A percentile compares a stretch with the other conserved stretches of the same genome.
Evolutionary conservation across 92 coral and sea anemone genomes (phyloP).

Genomic region (Meandrina meandrites): DNA sequence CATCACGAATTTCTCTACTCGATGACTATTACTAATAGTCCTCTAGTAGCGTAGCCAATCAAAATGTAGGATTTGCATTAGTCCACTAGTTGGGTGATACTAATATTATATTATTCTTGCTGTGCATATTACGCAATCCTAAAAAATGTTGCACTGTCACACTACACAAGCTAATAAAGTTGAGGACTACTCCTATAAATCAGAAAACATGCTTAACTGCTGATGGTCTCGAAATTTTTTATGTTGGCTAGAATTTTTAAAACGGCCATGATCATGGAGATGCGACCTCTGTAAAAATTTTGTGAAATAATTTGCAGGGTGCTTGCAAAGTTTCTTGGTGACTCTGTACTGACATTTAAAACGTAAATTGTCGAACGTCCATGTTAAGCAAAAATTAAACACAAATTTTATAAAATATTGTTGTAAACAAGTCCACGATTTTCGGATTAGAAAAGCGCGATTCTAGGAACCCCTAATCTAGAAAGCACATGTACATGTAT

Average conservation of each 20-base stretch:
- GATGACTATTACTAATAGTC: too few species aligned
- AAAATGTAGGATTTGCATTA: too few species aligned
- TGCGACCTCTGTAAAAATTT: background rate
- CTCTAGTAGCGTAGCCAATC: too few species aligned
- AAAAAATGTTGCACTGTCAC: background rate
- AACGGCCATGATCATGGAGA: background rate
- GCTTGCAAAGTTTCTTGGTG: background rate
- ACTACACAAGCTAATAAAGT: background rate
- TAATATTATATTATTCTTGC: background rate
- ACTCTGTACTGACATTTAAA: background rate
- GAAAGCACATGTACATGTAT: conserved; percentile 13
- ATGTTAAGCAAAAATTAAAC: background rate
- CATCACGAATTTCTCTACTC: too few species aligned
- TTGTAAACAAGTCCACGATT: background rate
- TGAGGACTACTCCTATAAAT: background rate
- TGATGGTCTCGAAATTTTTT: background rate
- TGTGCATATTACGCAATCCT: background rate
- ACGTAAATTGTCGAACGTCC: background rate
- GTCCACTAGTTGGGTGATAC: too few species aligned
- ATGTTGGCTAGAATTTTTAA: background rate
- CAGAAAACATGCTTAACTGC: too few species aligned
- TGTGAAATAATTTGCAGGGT: background rate
- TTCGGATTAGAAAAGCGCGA: background rate
- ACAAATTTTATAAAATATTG: background rate
- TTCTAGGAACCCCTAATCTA: background rate